Conservation (phyloP, 2,113 vertebrate species). For the Theropithecus gelada region DNA sequence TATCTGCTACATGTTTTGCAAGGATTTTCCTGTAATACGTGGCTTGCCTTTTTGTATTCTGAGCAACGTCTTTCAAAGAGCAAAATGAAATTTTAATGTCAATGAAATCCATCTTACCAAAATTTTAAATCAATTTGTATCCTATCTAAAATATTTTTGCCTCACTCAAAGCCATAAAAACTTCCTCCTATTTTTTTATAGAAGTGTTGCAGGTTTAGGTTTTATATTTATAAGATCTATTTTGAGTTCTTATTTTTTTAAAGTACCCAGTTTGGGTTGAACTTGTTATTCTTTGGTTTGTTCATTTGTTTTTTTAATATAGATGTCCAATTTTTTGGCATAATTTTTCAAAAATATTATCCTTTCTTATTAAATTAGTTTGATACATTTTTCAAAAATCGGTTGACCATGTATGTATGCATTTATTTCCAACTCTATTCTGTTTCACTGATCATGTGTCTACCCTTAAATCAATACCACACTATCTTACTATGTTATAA, state of each 20-base stretch:
- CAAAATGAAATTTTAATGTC: neutral
- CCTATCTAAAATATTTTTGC: neutral
- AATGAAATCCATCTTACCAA: neutral
- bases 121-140: neutral
- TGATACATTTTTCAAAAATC: neutral
- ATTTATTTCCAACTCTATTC: neutral
- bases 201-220: neutral
- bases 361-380: neutral
- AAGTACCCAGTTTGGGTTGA: neutral
- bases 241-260: neutral
- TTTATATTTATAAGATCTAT: neutral
- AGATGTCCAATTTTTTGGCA: neutral
- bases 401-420: neutral
- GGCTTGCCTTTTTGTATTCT: neutral
- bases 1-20: neutral
- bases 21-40: neutral
- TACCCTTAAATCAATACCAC: neutral
- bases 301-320: neutral
- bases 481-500: neutral
- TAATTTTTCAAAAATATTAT: neutral
- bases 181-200: neutral
- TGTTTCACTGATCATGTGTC: neutral
- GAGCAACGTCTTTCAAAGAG: neutral
- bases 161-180: neutral
- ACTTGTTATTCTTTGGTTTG: neutral